phyloP scores from a whole-genome alignment of 2,797 vertebrate genomes.

The Melanotaenia trifasciata region DNA sequence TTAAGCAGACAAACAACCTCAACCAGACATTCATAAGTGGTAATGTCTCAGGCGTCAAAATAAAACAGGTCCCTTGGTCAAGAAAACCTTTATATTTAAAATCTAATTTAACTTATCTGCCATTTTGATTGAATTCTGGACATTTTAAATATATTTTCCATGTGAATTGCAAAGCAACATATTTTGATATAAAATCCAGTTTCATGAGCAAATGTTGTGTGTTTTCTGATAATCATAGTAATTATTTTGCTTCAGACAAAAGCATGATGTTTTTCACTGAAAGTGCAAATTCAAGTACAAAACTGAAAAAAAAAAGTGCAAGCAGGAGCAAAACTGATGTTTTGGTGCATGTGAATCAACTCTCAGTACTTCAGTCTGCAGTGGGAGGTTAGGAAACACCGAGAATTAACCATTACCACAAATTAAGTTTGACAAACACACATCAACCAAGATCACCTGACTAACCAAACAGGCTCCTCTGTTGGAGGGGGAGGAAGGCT shows the following conservation, averaged over 20 bases:
- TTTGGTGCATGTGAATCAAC: constrained; percentile 26
- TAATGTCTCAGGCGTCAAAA: not conserved
- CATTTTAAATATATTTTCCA: not conserved
- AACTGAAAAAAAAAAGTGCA: constrained; percentile 41
- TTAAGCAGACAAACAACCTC: constrained; percentile 10
- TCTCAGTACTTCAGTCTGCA: constrained; percentile 17
- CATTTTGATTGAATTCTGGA: constrained; percentile 2
- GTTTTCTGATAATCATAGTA: constrained; percentile 2
- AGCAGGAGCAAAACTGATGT: constrained; percentile 6
- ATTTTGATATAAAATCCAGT: not conserved
- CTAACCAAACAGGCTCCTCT: constrained; percentile 21
- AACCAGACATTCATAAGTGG: constrained; percentile 3
- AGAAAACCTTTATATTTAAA: not conserved
- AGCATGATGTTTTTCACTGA: constrained; percentile 29
- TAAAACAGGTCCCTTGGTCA: not conserved
- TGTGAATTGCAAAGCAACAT: constrained; percentile 7
- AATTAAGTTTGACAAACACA: constrained; percentile 22
- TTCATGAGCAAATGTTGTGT: not conserved
- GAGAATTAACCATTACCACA: not conserved
- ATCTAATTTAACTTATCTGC: not conserved
- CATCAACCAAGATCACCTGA: constrained; percentile 31
- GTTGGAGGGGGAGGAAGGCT: constrained; percentile 1
- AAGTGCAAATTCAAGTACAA: constrained; percentile 54
- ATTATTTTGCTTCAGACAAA: not conserved
- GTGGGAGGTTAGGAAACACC: not conserved